Conservation (phyloP, 1,140 invertebrate species). For the Drosophila neocordata region DNA sequence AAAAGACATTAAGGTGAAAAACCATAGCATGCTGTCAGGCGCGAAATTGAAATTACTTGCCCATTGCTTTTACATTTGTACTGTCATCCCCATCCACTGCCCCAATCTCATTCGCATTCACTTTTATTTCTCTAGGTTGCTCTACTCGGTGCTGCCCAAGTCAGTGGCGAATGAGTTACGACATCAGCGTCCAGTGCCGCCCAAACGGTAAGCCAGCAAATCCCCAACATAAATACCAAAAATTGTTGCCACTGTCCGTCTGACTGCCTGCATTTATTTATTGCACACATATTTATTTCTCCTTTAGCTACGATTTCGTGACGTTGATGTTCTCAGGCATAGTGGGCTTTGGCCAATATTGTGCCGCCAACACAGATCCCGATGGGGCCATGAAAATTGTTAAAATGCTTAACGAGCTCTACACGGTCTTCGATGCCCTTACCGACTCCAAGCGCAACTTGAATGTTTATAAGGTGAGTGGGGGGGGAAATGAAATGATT, state of each 20-base stretch:
- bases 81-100: constrained; percentile 11
- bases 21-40: constrained; percentile 64
- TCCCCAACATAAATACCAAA: constrained; percentile 19
- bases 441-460: constrained; percentile 95
- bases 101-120: constrained; percentile 1
- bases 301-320: constrained; percentile 90
- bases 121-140: constrained; percentile 85
- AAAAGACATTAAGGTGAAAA: constrained; percentile 52
- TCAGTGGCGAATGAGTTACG: constrained; percentile 96
- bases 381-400: constrained; percentile 96
- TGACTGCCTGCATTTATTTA: constrained; percentile 53
- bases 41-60: constrained; percentile 77
- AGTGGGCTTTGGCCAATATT: constrained; percentile 95
- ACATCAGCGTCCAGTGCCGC: constrained; percentile 93
- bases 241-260: background rate
- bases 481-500: background rate
- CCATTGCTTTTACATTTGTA: constrained; percentile 46
- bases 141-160: constrained; percentile 97
- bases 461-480: constrained; percentile 95
- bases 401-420: constrained; percentile 94
- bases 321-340: constrained; percentile 97
- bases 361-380: constrained; percentile 92
- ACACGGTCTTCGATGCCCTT: constrained; percentile 95
- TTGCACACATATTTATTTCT: constrained; percentile 40
- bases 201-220: constrained; percentile 84